Evolutionary conservation across 2,113 vertebrate genomes (phyloP).

Genomic region (Podarcis muralis): DNA sequence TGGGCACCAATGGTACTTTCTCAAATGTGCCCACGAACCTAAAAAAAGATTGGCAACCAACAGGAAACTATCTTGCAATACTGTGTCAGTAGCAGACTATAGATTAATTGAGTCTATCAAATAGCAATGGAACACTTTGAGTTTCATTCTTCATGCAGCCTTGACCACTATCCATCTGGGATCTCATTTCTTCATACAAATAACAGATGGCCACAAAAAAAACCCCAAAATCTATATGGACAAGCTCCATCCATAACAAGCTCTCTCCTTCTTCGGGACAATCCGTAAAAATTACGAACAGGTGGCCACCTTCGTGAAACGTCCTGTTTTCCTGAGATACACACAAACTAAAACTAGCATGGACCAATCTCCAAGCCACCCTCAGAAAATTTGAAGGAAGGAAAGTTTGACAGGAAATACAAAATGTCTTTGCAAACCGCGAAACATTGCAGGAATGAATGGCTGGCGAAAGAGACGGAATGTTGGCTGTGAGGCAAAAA

Average conservation of each 20-base stretch:
- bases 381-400: constrained; percentile 52
- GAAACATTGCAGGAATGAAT: constrained; percentile 56
- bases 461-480: constrained; percentile 48
- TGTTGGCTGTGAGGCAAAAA: constrained; percentile 29
- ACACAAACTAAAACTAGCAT: not conserved
- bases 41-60: too few relatives aligned
- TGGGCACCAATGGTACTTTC: too few relatives aligned
- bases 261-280: not conserved
- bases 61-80: too few relatives aligned
- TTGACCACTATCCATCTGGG: not conserved
- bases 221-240: not conserved
- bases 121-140: too few relatives aligned
- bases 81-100: too few relatives aligned
- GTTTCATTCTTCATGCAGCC: not conserved
- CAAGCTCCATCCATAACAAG: not conserved
- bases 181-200: not conserved
- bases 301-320: not conserved
- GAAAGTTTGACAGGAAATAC: constrained; percentile 56
- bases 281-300: not conserved
- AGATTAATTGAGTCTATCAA: not conserved
- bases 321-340: not conserved
- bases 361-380: constrained; percentile 22
- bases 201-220: not conserved
- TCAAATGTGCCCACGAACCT: too few relatives aligned
- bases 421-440: constrained; percentile 53